Conservation (phyloP, 2,113 vertebrate species). For the Carollia perspicillata region DNA sequence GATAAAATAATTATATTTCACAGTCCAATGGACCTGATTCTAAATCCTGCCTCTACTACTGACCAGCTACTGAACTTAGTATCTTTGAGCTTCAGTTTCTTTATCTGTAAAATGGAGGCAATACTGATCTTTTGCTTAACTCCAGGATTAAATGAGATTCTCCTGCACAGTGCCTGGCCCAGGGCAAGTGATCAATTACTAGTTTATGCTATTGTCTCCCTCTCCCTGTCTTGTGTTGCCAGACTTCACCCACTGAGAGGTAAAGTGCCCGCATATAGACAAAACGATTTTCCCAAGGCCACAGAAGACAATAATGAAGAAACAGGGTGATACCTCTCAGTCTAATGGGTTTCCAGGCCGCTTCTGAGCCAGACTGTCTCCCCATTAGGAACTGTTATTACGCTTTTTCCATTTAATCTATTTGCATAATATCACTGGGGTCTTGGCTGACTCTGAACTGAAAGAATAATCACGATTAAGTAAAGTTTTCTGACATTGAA, state of each 20-base stretch:
- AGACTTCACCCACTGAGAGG: background rate
- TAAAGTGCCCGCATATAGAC: background rate
- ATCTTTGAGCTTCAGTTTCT: background rate
- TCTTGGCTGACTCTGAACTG: conserved; percentile 52
- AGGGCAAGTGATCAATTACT: background rate
- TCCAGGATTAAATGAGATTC: background rate
- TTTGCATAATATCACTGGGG: conserved; percentile 43
- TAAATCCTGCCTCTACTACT: background rate
- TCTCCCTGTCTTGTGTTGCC: background rate
- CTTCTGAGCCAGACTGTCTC: conserved; percentile 12
- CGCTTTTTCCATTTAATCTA: background rate
- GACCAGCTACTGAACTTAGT: background rate
- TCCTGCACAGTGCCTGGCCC: background rate
- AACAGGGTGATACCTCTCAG: background rate
- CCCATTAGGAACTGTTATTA: conserved; percentile 18
- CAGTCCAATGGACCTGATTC: background rate
- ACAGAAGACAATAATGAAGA: background rate
- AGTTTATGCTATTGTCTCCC: background rate
- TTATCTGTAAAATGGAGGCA: background rate
- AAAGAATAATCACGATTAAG: conserved; percentile 61
- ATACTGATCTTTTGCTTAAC: background rate
- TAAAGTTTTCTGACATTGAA: conserved; percentile 51
- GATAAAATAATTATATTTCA: background rate
- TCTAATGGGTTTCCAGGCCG: background rate
- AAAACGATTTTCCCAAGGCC: background rate